Conservation (phyloP, 2,113 vertebrate genomes). For the Theristicus caerulescens region DNA sequence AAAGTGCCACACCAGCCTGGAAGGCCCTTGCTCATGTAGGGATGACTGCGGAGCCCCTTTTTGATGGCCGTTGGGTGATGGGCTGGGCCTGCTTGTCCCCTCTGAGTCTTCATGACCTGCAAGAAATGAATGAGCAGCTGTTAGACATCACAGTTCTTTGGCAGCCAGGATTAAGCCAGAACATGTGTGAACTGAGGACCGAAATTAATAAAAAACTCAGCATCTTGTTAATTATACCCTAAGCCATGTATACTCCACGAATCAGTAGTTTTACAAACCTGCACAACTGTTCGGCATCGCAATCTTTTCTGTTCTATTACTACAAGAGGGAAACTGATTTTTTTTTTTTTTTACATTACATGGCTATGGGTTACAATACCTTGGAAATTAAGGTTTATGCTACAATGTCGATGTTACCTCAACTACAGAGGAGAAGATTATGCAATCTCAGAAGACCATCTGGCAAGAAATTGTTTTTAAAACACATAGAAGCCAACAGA, state of each 20-base stretch:
- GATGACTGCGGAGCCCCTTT: neutral
- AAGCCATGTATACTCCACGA: neutral
- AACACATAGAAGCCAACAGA: slow-evolving; percentile 23
- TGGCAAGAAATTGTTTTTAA: slow-evolving; percentile 30
- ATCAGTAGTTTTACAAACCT: neutral
- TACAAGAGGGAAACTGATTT: neutral
- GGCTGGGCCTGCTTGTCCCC: neutral
- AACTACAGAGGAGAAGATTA: neutral
- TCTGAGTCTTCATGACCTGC: neutral
- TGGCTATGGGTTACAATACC: neutral
- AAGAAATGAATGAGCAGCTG: neutral
- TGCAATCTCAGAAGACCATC: slow-evolving; percentile 19
- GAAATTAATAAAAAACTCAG: neutral
- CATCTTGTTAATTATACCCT: neutral
- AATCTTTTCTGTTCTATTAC: neutral
- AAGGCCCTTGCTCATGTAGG: neutral
- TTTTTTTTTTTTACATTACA: neutral
- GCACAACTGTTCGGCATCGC: neutral
- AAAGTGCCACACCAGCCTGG: neutral
- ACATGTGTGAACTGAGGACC: neutral
- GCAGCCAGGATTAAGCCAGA: neutral
- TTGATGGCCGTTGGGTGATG: no score
- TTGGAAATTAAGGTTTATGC: slow-evolving; percentile 22
- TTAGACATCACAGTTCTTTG: neutral
- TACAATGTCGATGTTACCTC: neutral